Percentiles rank a stretch among this genome's conserved stretches.
phyloP scores from a whole-genome alignment of 2,888 invertebrate species.

The Lamellibrachia satsuma region DNA sequence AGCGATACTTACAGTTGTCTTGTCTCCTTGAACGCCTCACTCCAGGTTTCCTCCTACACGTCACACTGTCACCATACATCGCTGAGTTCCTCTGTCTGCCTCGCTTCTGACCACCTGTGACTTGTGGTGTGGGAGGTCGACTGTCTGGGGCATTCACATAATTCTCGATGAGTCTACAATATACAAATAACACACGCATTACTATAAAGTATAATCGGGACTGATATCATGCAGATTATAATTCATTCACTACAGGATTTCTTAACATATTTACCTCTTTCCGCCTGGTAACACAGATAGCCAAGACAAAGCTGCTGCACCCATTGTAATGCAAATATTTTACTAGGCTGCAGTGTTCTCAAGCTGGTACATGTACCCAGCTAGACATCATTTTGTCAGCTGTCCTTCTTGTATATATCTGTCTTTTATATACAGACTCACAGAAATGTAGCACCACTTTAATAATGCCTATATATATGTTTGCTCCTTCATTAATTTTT shows the following conservation, averaged over 20 bases:
- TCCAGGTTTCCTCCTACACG: not conserved
- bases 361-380: too few relatives aligned
- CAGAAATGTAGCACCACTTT: too few relatives aligned
- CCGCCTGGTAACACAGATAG: too few relatives aligned
- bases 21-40: not conserved
- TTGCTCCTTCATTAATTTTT: too few relatives aligned
- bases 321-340: too few relatives aligned
- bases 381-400: too few relatives aligned
- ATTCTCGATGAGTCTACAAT: not conserved
- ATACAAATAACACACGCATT: not conserved
- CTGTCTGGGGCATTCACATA: conserved; percentile 6
- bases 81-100: not conserved
- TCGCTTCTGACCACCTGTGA: not conserved
- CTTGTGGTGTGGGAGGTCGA: not conserved
- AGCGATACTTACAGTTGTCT: not conserved
- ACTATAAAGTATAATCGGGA: not conserved
- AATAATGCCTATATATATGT: too few relatives aligned
- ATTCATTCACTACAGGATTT: not conserved
- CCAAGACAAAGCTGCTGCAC: too few relatives aligned
- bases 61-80: not conserved
- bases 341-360: too few relatives aligned
- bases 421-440: too few relatives aligned
- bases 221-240: not conserved
- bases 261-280: too few relatives aligned
- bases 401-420: too few relatives aligned